Evolutionary conservation across 1,140 invertebrate species (phyloP).

Genomic region (Lepidurus packardi): DNA sequence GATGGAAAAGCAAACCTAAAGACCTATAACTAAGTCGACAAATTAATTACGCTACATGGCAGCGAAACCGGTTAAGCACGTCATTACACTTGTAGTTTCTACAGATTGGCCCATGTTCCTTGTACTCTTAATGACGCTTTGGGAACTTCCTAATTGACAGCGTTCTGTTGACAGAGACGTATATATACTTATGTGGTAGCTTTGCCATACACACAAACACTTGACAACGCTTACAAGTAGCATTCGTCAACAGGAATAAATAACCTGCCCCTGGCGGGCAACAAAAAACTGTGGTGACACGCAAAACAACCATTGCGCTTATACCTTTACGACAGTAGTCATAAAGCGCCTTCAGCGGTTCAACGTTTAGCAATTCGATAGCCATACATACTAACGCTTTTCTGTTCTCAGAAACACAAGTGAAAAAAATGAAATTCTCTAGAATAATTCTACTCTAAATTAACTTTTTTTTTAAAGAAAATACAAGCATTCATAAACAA

Average conservation of each 20-base stretch:
- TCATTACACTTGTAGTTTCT: conserved; percentile 5
- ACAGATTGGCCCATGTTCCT: conserved; percentile 5
- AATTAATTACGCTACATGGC: conserved; percentile 22
- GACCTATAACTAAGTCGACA: background rate
- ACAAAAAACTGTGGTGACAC: background rate
- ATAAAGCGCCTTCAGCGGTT: background rate
- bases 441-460: background rate
- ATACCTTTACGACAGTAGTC: conserved; percentile 1
- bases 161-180: background rate
- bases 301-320: background rate
- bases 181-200: background rate
- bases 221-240: background rate
- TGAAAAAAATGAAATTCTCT: background rate
- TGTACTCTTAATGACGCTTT: background rate
- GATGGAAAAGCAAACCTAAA: conserved; percentile 15
- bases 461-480: background rate
- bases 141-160: conserved; percentile 18
- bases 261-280: background rate
- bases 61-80: conserved; percentile 14
- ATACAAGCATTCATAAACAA: background rate
- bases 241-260: background rate
- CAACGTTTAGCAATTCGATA: background rate
- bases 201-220: background rate
- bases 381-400: background rate
- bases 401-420: background rate